Evolutionary conservation across 2,888 invertebrate species (phyloP).

Genomic region (Monoplex corrugatus): DNA sequence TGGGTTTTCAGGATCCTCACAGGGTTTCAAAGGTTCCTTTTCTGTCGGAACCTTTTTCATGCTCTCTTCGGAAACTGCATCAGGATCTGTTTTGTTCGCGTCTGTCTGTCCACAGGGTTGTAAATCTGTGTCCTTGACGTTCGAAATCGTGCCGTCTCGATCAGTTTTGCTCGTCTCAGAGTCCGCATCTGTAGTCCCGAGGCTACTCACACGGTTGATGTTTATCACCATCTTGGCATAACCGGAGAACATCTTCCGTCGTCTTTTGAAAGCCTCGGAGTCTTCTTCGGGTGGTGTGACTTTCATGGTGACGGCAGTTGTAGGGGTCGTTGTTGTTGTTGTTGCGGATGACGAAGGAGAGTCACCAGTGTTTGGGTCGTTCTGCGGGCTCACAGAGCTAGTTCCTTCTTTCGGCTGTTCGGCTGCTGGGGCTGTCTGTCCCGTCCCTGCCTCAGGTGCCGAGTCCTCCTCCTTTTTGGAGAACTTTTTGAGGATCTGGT

Average conservation of each 20-base stretch:
- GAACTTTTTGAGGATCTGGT: conserved; percentile 21
- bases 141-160: neutral
- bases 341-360: too few species aligned
- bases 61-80: neutral
- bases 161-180: neutral
- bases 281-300: neutral
- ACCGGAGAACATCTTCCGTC: conserved; percentile 29
- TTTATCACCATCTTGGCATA: neutral
- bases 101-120: neutral
- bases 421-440: neutral
- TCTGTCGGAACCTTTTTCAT: neutral
- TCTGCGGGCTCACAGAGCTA: neutral
- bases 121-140: neutral
- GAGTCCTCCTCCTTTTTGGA: neutral
- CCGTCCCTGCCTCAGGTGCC: neutral
- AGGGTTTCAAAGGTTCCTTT: neutral
- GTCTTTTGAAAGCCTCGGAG: neutral
- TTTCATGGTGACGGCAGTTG: neutral
- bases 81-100: neutral
- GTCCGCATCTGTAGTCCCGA: too few species aligned
- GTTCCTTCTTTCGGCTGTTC: neutral
- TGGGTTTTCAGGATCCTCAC: neutral
- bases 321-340: neutral
- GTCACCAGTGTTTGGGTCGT: neutral
- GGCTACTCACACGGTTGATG: neutral